Percentiles rank a stretch among this genome's conserved stretches.
phyloP scores from a whole-genome alignment of 30 jellyfish, hydroid and myxozoan species.

The Hydra vulgaris region DNA sequence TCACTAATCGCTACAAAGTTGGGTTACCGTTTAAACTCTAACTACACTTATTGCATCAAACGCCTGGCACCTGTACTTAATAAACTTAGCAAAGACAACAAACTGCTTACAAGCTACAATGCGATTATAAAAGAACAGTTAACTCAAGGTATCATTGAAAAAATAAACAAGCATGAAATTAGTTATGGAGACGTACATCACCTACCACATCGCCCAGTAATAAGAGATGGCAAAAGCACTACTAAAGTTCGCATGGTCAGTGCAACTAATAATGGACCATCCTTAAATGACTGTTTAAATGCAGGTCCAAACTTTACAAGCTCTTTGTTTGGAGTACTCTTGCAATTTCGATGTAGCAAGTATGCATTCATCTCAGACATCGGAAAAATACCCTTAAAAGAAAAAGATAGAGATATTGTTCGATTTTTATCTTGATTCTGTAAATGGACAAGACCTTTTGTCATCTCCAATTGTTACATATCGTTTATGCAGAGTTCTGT shows the following conservation, averaged over 20 bases:
- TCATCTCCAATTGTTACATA: too few species aligned
- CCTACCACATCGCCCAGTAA: conserved; percentile 36
- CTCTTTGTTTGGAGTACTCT: conserved; percentile 21
- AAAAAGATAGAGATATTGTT: conserved; percentile 26
- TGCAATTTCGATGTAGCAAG: conserved; percentile 18
- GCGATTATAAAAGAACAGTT: conserved; percentile 22
- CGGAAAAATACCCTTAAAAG: conserved; percentile 17
- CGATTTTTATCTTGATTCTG: conserved; percentile 7
- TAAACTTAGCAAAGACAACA: conserved; percentile 8
- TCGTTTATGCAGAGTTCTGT: too few species aligned
- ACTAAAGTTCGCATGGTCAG: conserved; percentile 32
- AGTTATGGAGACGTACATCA: conserved; percentile 11
- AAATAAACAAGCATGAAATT: conserved; percentile 20
- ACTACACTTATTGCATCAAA: conserved; percentile 7
- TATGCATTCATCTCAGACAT: conserved; percentile 25
- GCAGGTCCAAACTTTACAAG: conserved; percentile 40
- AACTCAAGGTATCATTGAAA: conserved; percentile 21
- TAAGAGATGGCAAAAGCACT: conserved; percentile 21
- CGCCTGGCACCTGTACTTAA: conserved; percentile 7
- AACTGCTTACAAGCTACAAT: conserved; percentile 13
- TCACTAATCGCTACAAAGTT: conserved; percentile 26
- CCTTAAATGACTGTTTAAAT: conserved; percentile 35
- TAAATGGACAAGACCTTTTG: background rate
- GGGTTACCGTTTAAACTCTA: conserved; percentile 30
- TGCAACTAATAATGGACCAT: conserved; percentile 1